Percentiles rank a stretch among this genome's conserved stretches.
Conservation (phyloP, 2,113 vertebrate genomes). For the Vulpes lagopus region DNA sequence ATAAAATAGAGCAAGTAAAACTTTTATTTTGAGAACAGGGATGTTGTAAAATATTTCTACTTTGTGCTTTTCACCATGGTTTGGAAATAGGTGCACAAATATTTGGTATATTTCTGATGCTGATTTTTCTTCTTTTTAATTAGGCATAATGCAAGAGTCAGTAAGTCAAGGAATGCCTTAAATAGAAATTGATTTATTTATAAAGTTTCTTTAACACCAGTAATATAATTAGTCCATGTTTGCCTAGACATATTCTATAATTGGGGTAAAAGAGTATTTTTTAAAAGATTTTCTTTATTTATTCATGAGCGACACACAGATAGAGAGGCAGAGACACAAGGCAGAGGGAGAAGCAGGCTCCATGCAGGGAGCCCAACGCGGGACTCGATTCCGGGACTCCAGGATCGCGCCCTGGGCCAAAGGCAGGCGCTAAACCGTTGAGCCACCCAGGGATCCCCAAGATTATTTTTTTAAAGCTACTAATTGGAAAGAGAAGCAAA, state of each 20-base stretch:
- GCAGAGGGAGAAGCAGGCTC: no score
- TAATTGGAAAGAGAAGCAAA: not conserved
- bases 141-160: not conserved
- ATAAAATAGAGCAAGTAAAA: not conserved
- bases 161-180: not conserved
- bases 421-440: no score
- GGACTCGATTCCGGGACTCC: no score
- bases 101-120: not conserved
- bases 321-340: no score
- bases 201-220: not conserved
- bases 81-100: not conserved
- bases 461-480: not conserved
- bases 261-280: not conserved
- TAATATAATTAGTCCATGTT: not conserved
- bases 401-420: no score
- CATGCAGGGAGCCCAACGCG: no score
- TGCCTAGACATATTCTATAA: not conserved
- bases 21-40: not conserved
- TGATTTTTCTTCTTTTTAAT: constrained; percentile 13
- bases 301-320: no score
- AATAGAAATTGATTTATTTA: constrained; percentile 1
- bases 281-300: no score
- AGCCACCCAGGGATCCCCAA: no score
- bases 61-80: not conserved
- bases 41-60: not conserved